Conservation (phyloP, 2,888 invertebrate genomes). For the Argyra leucocephala region DNA sequence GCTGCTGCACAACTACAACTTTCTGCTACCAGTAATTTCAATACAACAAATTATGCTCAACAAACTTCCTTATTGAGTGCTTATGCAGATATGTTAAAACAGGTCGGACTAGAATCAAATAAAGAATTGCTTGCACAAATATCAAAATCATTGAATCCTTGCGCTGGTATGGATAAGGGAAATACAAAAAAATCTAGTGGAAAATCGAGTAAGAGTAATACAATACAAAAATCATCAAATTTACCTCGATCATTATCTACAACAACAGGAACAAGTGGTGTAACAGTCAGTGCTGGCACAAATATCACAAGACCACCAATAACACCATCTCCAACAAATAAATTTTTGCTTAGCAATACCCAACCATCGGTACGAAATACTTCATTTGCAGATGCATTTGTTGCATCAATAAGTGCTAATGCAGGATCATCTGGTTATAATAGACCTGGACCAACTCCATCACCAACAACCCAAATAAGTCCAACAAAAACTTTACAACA, state of each 20-base stretch:
- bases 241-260: slow-evolving; percentile 16
- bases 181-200: slow-evolving; percentile 22
- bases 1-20: slow-evolving; percentile 19
- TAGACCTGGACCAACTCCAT: slow-evolving; percentile 15
- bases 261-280: slow-evolving; percentile 19
- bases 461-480: slow-evolving; percentile 39
- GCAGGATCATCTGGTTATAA: slow-evolving; percentile 16
- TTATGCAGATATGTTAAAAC: slow-evolving; percentile 26
- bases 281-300: slow-evolving; percentile 13
- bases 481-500: slow-evolving; percentile 59
- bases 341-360: slow-evolving; percentile 10
- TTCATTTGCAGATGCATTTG: slow-evolving; percentile 20
- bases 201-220: neutral
- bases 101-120: slow-evolving; percentile 19
- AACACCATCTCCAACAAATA: slow-evolving; percentile 11
- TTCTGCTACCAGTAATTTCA: slow-evolving; percentile 22
- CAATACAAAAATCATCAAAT: slow-evolving; percentile 24
- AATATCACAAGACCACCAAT: slow-evolving; percentile 4
- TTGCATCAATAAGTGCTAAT: slow-evolving; percentile 19
- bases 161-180: neutral
- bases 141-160: slow-evolving; percentile 24
- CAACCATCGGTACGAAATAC: slow-evolving; percentile 19
- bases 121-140: slow-evolving; percentile 24
- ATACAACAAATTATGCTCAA: slow-evolving; percentile 25
- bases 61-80: slow-evolving; percentile 25